Conservation (phyloP, 2,888 invertebrate genomes). For the Didymodactylos carnosus region DNA sequence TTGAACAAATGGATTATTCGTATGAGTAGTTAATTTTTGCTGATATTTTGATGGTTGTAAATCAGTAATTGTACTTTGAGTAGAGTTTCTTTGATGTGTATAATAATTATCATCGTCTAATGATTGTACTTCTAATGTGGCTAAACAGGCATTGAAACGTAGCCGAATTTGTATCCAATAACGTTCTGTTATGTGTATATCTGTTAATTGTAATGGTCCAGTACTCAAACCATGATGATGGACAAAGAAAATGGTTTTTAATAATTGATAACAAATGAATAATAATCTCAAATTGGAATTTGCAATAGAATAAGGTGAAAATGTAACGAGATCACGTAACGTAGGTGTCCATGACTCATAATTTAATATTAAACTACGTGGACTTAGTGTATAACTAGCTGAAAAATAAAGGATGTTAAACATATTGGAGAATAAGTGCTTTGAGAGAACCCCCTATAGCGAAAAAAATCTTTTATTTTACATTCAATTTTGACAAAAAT, state of each 20-base stretch:
- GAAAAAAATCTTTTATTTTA: no score
- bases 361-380: not conserved
- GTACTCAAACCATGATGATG: not conserved
- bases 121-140: not conserved
- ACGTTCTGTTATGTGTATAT: conserved; percentile 7
- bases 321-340: not conserved
- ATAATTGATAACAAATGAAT: conserved; percentile 9
- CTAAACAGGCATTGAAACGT: conserved; percentile 4
- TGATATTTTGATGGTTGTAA: not conserved
- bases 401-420: not conserved
- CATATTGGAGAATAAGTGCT: no score
- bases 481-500: no score
- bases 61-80: not conserved
- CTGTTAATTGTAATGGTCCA: conserved; percentile 2
- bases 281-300: not conserved
- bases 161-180: conserved; percentile 5
- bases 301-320: not conserved
- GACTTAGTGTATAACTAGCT: not conserved
- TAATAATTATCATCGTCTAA: not conserved
- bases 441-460: no score
- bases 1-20: no score
- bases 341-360: not conserved
- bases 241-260: not conserved
- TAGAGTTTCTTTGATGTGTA: not conserved
- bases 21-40: not conserved